Percentiles rank a stretch among this genome's conserved stretches.
phyloP scores from a whole-genome alignment of 2,113 vertebrate species.

The Tragelaphus imberbis region DNA sequence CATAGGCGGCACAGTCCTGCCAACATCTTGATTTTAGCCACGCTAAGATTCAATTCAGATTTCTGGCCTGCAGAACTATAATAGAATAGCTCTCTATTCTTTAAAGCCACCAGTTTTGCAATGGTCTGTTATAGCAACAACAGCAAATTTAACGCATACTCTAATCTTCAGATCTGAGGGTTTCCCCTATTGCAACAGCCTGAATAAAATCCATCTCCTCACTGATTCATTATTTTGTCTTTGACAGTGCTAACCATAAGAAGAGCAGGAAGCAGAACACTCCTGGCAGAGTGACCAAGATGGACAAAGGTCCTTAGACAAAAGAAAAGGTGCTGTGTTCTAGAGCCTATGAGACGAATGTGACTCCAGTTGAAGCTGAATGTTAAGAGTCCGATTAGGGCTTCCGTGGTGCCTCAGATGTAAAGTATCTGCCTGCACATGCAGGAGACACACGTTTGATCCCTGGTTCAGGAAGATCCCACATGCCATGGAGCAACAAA shows the following conservation, averaged over 20 bases:
- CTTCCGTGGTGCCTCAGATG: background rate
- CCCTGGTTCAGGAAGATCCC: background rate
- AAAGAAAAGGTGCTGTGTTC: background rate
- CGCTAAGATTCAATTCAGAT: background rate
- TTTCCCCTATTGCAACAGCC: background rate
- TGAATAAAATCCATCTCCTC: background rate
- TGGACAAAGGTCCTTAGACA: background rate
- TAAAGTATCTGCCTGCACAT: background rate
- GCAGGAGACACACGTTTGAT: background rate
- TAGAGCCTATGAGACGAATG: background rate
- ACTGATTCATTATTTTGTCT: background rate
- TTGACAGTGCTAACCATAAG: background rate
- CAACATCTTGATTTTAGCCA: background rate
- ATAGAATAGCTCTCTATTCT: background rate
- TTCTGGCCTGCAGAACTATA: background rate
- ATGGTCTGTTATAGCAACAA: background rate
- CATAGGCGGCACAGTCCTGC: background rate
- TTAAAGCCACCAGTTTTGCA: background rate
- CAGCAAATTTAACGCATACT: background rate
- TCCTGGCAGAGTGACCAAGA: background rate
- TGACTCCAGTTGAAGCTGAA: background rate
- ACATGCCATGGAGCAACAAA: background rate
- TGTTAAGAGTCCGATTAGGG: background rate
- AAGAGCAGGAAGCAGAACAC: background rate
- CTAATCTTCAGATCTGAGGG: background rate